These are phyloP conservation scores for Tetramorium simillimum DNA, from an alignment of 1,140 invertebrate genomes.

Conservation along the genomic window DNA sequence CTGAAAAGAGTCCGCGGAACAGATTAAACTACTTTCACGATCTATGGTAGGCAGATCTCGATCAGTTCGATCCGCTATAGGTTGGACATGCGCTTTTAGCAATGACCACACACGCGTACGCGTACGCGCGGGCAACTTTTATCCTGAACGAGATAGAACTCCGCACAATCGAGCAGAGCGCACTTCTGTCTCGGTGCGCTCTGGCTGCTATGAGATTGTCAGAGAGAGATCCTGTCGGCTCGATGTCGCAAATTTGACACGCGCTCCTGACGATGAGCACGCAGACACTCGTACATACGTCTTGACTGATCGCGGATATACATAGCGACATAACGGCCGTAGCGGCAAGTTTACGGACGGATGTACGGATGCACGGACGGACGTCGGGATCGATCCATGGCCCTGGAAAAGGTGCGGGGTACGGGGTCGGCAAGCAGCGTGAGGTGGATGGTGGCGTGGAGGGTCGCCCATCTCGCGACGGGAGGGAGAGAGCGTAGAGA, in stretches of 20 bases:
- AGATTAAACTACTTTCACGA: conserved; percentile 25
- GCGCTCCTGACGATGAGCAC: background rate
- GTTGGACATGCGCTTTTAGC: background rate
- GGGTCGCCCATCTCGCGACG: conserved; percentile 17
- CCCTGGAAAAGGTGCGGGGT: conserved; percentile 62
- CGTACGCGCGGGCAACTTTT: background rate
- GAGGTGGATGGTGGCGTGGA: conserved; percentile 38
- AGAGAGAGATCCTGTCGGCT: background rate
- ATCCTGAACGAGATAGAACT: background rate
- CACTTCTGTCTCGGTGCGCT: background rate
- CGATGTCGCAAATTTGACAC: conserved; percentile 23
- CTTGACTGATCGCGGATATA: conserved; percentile 53
- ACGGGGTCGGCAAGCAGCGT: conserved; percentile 15
- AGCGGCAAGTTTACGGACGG: conserved; percentile 57
- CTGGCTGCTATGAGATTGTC: background rate
- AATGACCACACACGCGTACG: too few relatives aligned
- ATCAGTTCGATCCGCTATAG: background rate
- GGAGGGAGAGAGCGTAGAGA: conserved; percentile 47
- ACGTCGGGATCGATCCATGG: conserved; percentile 74
- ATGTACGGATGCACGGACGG: conserved; percentile 65
- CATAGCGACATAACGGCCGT: conserved; percentile 52
- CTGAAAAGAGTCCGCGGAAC: conserved; percentile 8
- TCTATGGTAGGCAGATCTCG: background rate
- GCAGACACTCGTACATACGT: background rate
- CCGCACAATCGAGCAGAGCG: background rate